A percentile compares a stretch with the other conserved stretches of the same genome.
These are phyloP conservation scores for Centrocercus urophasianus DNA, from an alignment of 2,113 vertebrate genomes.

Conservation along the genomic window DNA sequence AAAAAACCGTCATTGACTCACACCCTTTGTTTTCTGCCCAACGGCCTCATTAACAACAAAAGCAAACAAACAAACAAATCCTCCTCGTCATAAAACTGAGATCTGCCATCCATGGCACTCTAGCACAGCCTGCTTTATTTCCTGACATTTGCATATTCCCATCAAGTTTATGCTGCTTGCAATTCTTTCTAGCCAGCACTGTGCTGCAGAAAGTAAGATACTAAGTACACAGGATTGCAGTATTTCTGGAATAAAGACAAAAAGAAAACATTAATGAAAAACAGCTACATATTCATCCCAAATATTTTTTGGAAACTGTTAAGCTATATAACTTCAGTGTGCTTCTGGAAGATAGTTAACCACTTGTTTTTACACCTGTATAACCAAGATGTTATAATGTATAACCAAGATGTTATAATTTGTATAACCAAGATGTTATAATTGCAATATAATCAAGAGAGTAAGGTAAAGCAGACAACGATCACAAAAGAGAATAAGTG, in stretches of 20 bases:
- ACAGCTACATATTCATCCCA: background rate
- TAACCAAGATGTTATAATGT: no score
- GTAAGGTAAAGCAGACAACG: no score
- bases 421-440: no score
- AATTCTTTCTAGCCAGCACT: background rate
- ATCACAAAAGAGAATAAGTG: no score
- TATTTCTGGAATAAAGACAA: background rate
- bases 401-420: no score
- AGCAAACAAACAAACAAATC: background rate
- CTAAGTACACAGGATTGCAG: background rate
- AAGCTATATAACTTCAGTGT: background rate
- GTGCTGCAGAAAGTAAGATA: background rate
- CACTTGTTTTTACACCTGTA: background rate
- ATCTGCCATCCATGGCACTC: background rate
- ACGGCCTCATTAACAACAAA: conserved; percentile 15
- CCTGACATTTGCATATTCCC: conserved; percentile 30
- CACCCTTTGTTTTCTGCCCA: background rate
- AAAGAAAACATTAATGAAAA: background rate
- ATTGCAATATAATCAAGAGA: no score
- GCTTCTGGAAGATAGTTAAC: conserved; percentile 13
- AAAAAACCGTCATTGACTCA: background rate
- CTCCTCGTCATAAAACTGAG: conserved; percentile 23
- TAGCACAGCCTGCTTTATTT: background rate
- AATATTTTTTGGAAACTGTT: background rate
- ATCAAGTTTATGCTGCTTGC: conserved; percentile 7